Evolutionary conservation across 2,888 invertebrate species (phyloP), one percentile per base, ranked within the genome.

Genomic region (Megamerina dolium): DNA sequence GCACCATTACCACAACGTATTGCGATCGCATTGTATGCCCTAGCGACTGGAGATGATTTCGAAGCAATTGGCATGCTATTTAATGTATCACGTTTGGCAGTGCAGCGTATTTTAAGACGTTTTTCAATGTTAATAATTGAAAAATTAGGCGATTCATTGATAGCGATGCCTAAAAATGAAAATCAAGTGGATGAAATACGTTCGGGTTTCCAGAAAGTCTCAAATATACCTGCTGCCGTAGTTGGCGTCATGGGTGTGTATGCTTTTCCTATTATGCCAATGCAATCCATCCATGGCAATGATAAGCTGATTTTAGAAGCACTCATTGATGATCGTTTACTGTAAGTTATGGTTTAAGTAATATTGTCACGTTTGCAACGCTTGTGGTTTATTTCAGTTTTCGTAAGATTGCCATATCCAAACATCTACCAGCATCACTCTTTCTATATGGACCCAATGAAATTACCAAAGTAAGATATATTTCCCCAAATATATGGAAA

Each of bases 161-260:
- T 66, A 1, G 37, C 49, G 14, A 53, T 70, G 56, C 69, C 69
- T 0, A 54, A 56, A 16, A 57, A 44, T 13, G 52, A 54, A 14
- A 47, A 48, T 5, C 63, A 67, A 16, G 59, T 58, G 12, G 55
- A 53, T 9, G 54, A 51, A 12, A 66, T 69, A 4, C 47, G 60
- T 1, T 52, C 54, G 2, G 57, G 60, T 3, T 69, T 70, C 34
- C 55, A 63, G 17, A 46, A 52, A 3, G 60, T 63, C 3, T 63
- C 65, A 5, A 62, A 65, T 18, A 59, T 70, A 58, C 63, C 70
- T 0, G 59, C 64, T 0, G 55, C 60, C 5, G 59, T 64, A 0
- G 51, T 63, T 5, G 71, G 70, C 2, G 58, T 66, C 3, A 46
- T 69, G n/a, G 63, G 64, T 2, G 57, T 64, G 8, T 63, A 61